Conservation (phyloP, 2,888 invertebrate genomes). For the Gonocerus acuteangulatus region DNA sequence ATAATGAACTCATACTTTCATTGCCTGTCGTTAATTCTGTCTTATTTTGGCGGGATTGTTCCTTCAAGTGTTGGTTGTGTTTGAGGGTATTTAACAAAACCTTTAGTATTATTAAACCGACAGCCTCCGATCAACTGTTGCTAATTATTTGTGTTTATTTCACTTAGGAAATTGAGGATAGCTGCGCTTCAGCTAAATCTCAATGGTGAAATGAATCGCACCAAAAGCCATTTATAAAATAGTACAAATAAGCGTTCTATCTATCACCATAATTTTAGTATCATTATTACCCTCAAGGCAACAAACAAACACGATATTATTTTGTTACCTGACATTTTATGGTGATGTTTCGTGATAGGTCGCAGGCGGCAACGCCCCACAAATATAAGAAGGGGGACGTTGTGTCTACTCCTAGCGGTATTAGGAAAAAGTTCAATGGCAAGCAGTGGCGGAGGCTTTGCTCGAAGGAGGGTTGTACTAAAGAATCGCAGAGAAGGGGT, state of each 20-base stretch:
- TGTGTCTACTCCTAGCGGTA: conserved; percentile 86
- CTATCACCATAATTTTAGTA: too few species aligned
- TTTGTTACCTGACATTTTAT: too few species aligned
- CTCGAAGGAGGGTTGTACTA: conserved; percentile 88
- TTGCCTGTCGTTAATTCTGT: too few species aligned
- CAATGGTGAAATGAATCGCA: too few species aligned
- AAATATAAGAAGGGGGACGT: conserved; percentile 98
- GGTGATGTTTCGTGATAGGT: conserved; percentile 46
- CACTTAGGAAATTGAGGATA: too few species aligned
- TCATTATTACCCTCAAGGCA: too few species aligned
- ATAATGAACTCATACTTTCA: too few species aligned
- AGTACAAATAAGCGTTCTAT: too few species aligned
- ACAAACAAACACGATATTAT: too few species aligned
- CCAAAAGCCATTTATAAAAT: too few species aligned
- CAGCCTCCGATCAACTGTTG: conserved; percentile 9
- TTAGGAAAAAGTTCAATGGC: conserved; percentile 98
- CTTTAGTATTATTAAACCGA: conserved; percentile 1
- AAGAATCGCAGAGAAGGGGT: conserved; percentile 94
- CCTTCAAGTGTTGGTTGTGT: conserved; percentile 13
- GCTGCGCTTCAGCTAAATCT: too few species aligned
- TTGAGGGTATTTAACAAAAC: conserved; percentile 8
- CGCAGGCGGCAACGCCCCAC: conserved; percentile 88
- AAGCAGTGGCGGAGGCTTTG: conserved; percentile 98
- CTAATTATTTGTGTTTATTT: too few species aligned
- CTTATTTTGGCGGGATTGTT: background rate